phyloP scores from a whole-genome alignment of 2,113 vertebrate species.

The Piprites chloris region DNA sequence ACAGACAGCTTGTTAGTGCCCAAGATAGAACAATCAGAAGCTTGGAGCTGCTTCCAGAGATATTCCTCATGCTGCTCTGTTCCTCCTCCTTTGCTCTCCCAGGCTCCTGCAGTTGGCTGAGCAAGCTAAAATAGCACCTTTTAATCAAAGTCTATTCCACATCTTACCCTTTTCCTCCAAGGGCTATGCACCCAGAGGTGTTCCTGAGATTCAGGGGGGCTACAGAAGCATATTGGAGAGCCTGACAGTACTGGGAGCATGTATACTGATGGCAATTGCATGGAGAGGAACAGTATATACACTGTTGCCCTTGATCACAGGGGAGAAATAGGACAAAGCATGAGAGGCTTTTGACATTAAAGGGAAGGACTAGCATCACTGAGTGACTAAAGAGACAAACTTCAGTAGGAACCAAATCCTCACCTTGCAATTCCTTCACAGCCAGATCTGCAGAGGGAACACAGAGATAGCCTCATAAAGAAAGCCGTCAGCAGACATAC shows the following conservation, averaged over 20 bases:
- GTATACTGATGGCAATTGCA: neutral
- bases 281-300: neutral
- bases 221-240: neutral
- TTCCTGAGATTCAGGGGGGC: neutral
- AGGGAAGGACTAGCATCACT: neutral
- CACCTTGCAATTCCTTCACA: conserved; percentile 52
- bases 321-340: neutral
- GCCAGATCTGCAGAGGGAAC: conserved; percentile 52
- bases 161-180: neutral
- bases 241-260: neutral
- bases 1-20: neutral
- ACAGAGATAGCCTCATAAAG: neutral
- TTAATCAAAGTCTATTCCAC: neutral
- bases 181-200: neutral
- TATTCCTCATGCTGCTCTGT: neutral
- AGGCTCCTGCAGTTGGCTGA: neutral
- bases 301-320: neutral
- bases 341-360: neutral
- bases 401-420: neutral
- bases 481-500: neutral
- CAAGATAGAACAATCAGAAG: neutral
- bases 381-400: neutral
- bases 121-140: neutral
- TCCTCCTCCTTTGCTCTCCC: neutral
- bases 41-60: neutral